Conservation (phyloP, 2,888 invertebrate genomes). For the Cactoblastis cactorum region DNA sequence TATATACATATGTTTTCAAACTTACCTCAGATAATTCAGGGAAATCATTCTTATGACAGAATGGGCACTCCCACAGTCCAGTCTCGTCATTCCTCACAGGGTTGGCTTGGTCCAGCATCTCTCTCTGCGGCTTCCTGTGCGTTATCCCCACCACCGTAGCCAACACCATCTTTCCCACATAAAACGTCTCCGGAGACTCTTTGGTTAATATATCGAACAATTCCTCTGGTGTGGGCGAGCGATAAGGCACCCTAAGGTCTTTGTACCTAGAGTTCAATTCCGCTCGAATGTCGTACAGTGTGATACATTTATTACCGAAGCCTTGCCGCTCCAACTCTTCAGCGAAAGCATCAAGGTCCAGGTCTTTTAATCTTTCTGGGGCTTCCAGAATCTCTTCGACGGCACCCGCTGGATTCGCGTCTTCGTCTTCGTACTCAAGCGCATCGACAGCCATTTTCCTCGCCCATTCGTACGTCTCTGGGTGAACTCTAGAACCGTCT, state of each 20-base stretch:
- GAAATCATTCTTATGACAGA: conserved; percentile 97
- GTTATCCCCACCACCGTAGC: conserved; percentile 90
- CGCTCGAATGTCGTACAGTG: conserved; percentile 96
- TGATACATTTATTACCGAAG: conserved; percentile 94
- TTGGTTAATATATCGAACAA: conserved; percentile 97
- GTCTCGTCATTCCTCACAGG: conserved; percentile 96
- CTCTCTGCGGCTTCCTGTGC: conserved; percentile 93
- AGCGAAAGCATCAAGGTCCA: conserved; percentile 99
- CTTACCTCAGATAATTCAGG: conserved; percentile 92
- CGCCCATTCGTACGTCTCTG: conserved; percentile 99
- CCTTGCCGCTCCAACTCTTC: conserved; percentile 96
- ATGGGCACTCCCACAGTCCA: conserved; percentile 98
- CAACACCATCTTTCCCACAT: conserved; percentile 91
- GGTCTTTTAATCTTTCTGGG: conserved; percentile 95
- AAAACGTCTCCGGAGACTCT: conserved; percentile 96
- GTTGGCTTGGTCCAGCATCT: conserved; percentile 96
- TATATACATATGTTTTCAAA: neutral
- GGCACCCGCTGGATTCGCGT: conserved; percentile 97
- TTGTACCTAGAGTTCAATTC: conserved; percentile 97
- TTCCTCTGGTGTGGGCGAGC: conserved; percentile 90
- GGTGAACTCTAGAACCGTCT: conserved; percentile 98
- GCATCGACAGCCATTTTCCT: conserved; percentile 99
- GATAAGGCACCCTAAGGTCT: conserved; percentile 89
- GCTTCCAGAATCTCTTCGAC: conserved; percentile 98
- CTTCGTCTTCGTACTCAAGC: conserved; percentile 98